Conservation (phyloP, 2,113 vertebrate genomes). For the Petaurus breviceps region DNA sequence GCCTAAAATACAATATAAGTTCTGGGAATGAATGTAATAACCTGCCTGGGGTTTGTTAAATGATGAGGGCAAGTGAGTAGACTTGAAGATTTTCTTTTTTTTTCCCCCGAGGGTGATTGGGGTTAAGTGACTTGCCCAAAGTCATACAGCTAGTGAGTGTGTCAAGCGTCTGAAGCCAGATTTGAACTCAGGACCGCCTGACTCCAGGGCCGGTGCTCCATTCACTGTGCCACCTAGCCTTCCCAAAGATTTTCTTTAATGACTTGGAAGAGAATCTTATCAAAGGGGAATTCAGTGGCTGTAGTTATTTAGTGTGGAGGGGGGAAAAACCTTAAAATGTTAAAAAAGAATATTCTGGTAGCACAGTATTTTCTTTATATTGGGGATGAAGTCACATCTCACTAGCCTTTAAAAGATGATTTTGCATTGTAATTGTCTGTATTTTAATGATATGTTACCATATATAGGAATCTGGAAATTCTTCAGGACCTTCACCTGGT, state of each 20-base stretch:
- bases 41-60: slow-evolving; percentile 28
- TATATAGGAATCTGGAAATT: slow-evolving; percentile 95
- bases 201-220: too few species aligned
- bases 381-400: not conserved
- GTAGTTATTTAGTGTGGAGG: not conserved
- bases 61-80: not conserved
- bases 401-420: slow-evolving; percentile 33
- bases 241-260: too few species aligned
- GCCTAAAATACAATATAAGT: slow-evolving; percentile 21
- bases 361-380: not conserved
- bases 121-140: too few species aligned
- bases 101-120: too few species aligned
- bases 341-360: slow-evolving; percentile 32
- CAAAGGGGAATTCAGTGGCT: slow-evolving; percentile 30
- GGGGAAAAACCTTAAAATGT: not conserved
- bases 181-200: too few species aligned
- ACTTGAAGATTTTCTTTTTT: too few species aligned
- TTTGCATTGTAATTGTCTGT: slow-evolving; percentile 30
- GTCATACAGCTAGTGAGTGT: too few species aligned
- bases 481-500: slow-evolving; percentile 93
- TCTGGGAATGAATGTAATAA: not conserved
- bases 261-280: slow-evolving; percentile 14
- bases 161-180: too few species aligned
- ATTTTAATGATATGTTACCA: slow-evolving; percentile 78
- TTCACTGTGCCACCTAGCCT: too few species aligned